Evolutionary conservation across 2,888 invertebrate species (phyloP), one percentile per base, ranked within the genome.

Genomic region (Apotomis betuletana): DNA sequence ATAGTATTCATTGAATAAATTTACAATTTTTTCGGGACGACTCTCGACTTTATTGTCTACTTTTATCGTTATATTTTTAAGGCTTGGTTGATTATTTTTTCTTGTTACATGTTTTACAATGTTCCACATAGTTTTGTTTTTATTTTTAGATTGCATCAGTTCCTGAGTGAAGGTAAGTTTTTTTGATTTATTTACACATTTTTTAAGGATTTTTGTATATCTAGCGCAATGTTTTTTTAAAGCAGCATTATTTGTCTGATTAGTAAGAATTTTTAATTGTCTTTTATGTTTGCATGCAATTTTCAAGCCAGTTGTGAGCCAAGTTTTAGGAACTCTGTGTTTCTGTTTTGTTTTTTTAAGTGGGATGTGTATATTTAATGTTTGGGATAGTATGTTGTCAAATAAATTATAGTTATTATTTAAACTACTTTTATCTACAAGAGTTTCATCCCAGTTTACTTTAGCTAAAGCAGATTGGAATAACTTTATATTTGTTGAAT

Each of bases 41-140:
- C 15, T 15, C 15, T 15, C 15, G 1, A 15, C 15, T 15, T 13
- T 13, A 3, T 54, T 15, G 15, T 15, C 15, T 15, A 15, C 15
- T 15, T 15, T 15, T 15, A 15, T 15, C 15, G 15, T 15, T 54
- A 54, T 54, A 54, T 54, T 54, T 54, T 54, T 54, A 13, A 13
- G 54, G 13, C 5, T 54, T 4, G 5, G 0, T 13, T 4, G 5
- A 5, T 10, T 54, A 54, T 57, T 57, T 57, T 57, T 57, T 3
- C 36, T 8, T 10, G 57, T 57, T 57, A 12, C 38, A 10, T 57
- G 36, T 38, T 57, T 57, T 6, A 57, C 57, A 10, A 57, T 57
- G 10, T 57, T 57, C 57, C 57, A 57, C 57, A 57, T 57, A 10
- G 57, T 57, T 57, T 57, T 57, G 10, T 57, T 57, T 57, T 38